Conservation (phyloP, 2,113 vertebrate species). For the Camelus dromedarius region DNA sequence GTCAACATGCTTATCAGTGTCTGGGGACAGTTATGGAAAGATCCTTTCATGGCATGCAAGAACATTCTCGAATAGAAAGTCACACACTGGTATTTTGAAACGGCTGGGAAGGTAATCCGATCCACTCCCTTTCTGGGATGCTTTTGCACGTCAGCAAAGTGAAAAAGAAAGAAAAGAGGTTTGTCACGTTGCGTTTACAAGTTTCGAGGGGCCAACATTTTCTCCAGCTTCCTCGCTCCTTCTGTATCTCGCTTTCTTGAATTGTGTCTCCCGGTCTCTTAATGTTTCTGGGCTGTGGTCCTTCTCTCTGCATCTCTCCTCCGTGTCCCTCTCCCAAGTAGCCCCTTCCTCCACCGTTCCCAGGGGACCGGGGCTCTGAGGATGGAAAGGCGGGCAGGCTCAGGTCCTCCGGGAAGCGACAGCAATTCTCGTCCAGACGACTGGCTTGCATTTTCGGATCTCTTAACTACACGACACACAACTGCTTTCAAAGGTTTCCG, state of each 20-base stretch:
- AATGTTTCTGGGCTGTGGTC: background rate
- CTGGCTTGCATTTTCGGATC: background rate
- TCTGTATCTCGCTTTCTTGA: background rate
- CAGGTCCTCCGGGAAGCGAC: background rate
- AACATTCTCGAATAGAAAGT: background rate
- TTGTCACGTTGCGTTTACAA: background rate
- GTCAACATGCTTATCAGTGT: background rate
- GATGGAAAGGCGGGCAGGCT: background rate
- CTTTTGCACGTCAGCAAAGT: background rate
- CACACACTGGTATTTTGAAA: background rate
- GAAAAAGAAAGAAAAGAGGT: background rate
- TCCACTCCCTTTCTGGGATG: background rate
- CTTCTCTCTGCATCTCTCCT: background rate
- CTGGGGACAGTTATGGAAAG: background rate
- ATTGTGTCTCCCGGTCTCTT: background rate
- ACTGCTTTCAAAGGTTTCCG: constrained; percentile 82
- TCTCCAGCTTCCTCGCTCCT: background rate
- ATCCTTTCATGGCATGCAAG: background rate
- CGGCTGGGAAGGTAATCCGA: background rate
- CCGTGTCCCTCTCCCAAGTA: rapidly evolving
- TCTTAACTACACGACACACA: constrained; percentile 29
- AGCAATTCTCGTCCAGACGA: background rate
- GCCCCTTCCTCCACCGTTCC: rapidly evolving
- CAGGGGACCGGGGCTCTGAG: rapidly evolving
- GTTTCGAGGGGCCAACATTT: background rate